A percentile compares a stretch with the other conserved stretches of the same genome.
Evolutionary conservation across 2,797 vertebrate genomes (phyloP).

Genomic region (Cyprinodon diabolis): DNA sequence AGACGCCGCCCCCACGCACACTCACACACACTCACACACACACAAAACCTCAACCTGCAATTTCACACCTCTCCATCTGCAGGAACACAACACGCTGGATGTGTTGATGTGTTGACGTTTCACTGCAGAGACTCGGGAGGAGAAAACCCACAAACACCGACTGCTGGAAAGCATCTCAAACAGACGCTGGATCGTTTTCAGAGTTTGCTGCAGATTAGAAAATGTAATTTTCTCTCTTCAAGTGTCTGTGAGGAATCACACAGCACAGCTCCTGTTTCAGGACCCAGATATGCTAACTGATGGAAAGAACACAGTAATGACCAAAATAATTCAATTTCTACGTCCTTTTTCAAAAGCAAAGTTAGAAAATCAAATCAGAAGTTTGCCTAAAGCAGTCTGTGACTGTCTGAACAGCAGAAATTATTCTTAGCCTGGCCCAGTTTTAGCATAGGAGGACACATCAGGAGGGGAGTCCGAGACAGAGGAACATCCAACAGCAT

Average conservation of each 20-base stretch:
- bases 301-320: neutral
- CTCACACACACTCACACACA: slow-evolving; percentile 39
- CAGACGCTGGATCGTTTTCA: neutral
- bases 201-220: slow-evolving; percentile 9
- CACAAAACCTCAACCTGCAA: slow-evolving; percentile 48
- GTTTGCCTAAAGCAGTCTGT: slow-evolving; percentile 5
- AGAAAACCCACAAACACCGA: slow-evolving; percentile 31
- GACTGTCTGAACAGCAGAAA: neutral
- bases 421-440: slow-evolving; percentile 4
- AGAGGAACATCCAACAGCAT: neutral
- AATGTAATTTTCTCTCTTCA: neutral
- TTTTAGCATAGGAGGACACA: neutral
- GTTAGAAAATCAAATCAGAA: slow-evolving; percentile 20
- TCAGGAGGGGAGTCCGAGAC: neutral
- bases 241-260: neutral
- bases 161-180: slow-evolving; percentile 10
- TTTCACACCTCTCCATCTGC: slow-evolving; percentile 62
- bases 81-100: slow-evolving; percentile 48
- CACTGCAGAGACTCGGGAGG: slow-evolving; percentile 40
- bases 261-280: slow-evolving; percentile 7
- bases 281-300: neutral
- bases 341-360: slow-evolving; percentile 17
- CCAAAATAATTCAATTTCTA: neutral
- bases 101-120: slow-evolving; percentile 51
- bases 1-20: slow-evolving; percentile 74